Percentiles rank a stretch among this genome's conserved stretches.
phyloP scores from a whole-genome alignment of 2,797 vertebrate species.

The Trematomus bernacchii region DNA sequence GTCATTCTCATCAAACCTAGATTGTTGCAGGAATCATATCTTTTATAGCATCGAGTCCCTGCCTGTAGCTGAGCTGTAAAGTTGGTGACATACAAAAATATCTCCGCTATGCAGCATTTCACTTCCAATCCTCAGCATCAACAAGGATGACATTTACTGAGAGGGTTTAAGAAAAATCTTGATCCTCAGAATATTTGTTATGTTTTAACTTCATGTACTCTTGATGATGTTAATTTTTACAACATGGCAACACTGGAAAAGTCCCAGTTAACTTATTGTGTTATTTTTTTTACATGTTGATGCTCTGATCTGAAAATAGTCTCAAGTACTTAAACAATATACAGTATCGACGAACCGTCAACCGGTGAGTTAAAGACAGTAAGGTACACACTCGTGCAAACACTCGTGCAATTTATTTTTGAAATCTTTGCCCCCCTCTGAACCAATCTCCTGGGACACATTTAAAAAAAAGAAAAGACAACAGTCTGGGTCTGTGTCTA shows the following conservation, averaged over 20 bases:
- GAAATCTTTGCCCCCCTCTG: slow-evolving; percentile 49
- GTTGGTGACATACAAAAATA: slow-evolving; percentile 21
- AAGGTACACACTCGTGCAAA: slow-evolving; percentile 1
- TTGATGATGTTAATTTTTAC: slow-evolving; percentile 15
- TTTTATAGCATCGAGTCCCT: slow-evolving; percentile 2
- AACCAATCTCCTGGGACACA: slow-evolving; percentile 49
- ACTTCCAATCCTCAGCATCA: slow-evolving; percentile 5
- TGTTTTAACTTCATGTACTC: slow-evolving; percentile 17
- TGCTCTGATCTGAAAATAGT: slow-evolving; percentile 22
- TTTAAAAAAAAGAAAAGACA: slow-evolving; percentile 57
- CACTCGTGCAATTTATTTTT: slow-evolving; percentile 37
- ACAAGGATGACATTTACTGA: slow-evolving; percentile 3
- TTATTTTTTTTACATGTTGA: slow-evolving; percentile 13
- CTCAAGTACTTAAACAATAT: background rate
- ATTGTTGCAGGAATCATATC: slow-evolving; percentile 37
- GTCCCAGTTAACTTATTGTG: background rate
- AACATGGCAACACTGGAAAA: background rate
- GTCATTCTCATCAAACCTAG: slow-evolving; percentile 46
- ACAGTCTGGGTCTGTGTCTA: slow-evolving; percentile 68
- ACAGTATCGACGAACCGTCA: background rate
- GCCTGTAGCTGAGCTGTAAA: slow-evolving; percentile 34
- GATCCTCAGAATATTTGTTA: slow-evolving; percentile 15
- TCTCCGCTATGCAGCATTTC: slow-evolving; percentile 39
- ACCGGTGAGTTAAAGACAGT: slow-evolving; percentile 26
- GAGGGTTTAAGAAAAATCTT: background rate